Evolutionary conservation across 2,888 invertebrate genomes (phyloP).

Genomic region (Ophion slaviceki): DNA sequence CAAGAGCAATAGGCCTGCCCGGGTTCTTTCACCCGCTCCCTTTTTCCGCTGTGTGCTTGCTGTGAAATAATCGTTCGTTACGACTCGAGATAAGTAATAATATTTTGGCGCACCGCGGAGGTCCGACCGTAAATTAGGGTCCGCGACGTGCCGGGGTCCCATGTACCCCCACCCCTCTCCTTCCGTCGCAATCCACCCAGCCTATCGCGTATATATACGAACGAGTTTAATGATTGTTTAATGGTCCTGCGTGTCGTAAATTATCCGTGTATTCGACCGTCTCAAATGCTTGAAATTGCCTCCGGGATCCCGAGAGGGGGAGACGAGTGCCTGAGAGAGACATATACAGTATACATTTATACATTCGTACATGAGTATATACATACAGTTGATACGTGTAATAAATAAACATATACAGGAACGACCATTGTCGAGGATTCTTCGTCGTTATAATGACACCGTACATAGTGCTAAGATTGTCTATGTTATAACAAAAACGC

Average conservation of each 20-base stretch:
- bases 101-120: conserved; percentile 81
- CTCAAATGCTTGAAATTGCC: conserved; percentile 82
- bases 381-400: background rate
- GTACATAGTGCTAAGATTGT: background rate
- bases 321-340: conserved; percentile 49
- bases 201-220: conserved; percentile 70
- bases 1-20: conserved; percentile 1
- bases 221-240: conserved; percentile 84
- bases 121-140: conserved; percentile 82
- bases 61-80: conserved; percentile 70
- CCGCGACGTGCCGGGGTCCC: conserved; percentile 77
- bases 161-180: conserved; percentile 54
- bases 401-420: conserved; percentile 20
- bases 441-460: background rate
- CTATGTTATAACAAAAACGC: background rate
- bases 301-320: conserved; percentile 73
- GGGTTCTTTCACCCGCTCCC: background rate
- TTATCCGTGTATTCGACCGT: conserved; percentile 82
- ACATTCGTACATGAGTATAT: conserved; percentile 20
- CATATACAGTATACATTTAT: conserved; percentile 24
- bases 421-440: conserved; percentile 5
- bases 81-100: conserved; percentile 79
- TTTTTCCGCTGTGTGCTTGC: conserved; percentile 37
- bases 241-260: conserved; percentile 83
- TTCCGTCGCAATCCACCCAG: conserved; percentile 41